These are phyloP conservation scores for Hydrolagus affinis DNA, from an alignment of 2,113 vertebrate genomes.

Conservation along the genomic window DNA sequence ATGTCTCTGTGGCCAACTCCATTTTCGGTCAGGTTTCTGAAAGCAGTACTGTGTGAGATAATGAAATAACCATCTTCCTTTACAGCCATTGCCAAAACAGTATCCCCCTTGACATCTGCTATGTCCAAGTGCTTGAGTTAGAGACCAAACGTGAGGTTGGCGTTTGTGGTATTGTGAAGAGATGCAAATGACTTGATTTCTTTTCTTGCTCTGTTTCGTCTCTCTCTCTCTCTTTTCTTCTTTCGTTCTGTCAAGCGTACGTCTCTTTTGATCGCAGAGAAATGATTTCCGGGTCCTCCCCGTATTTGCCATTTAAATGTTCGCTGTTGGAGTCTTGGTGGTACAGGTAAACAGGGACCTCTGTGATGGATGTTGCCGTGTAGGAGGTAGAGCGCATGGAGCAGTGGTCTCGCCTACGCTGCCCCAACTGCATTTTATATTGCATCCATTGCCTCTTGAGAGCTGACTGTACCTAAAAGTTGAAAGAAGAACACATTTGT, in stretches of 20 bases:
- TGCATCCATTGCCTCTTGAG: constrained; percentile 86
- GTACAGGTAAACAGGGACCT: constrained; percentile 73
- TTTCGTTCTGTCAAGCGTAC: constrained; percentile 57
- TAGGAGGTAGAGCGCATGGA: constrained; percentile 73
- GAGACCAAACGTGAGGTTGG: constrained; percentile 6
- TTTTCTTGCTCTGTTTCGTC: background rate
- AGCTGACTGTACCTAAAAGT: constrained; percentile 72
- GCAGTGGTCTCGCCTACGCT: constrained; percentile 68
- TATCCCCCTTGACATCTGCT: constrained; percentile 20
- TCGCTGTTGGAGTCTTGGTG: constrained; percentile 66
- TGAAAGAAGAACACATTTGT: background rate
- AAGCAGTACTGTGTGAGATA: constrained; percentile 42
- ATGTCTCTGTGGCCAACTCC: constrained; percentile 41
- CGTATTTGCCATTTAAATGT: constrained; percentile 61
- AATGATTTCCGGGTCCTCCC: constrained; percentile 68
- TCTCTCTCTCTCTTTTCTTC: background rate
- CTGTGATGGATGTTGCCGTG: constrained; percentile 74
- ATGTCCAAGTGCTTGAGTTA: constrained; percentile 22
- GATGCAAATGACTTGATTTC: constrained; percentile 33
- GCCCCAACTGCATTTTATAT: constrained; percentile 77
- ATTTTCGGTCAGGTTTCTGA: constrained; percentile 38
- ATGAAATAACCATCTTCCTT: constrained; percentile 31
- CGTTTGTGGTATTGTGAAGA: constrained; percentile 27
- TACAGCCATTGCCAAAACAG: constrained; percentile 18
- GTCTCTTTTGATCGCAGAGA: constrained; percentile 68